Conservation (phyloP, 1,140 invertebrate genomes). For the Drosophila busckii region DNA sequence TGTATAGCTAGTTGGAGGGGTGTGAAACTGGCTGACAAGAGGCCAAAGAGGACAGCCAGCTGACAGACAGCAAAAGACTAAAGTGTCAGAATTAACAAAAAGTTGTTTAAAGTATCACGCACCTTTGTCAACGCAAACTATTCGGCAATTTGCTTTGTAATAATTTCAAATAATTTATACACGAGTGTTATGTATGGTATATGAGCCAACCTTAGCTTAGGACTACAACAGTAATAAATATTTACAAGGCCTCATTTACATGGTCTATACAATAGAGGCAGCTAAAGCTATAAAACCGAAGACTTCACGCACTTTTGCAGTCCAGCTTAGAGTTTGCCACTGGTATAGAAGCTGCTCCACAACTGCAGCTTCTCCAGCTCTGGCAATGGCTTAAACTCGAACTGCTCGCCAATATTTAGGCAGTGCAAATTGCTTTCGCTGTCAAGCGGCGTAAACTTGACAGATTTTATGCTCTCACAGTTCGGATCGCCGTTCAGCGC, state of each 20-base stretch:
- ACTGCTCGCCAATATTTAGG: slow-evolving; percentile 74
- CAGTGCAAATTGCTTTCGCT: slow-evolving; percentile 61
- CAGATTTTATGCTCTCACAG: slow-evolving; percentile 44
- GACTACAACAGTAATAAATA: slow-evolving; percentile 1
- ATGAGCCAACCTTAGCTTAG: too few relatives aligned
- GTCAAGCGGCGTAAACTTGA: slow-evolving; percentile 67
- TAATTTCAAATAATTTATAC: too few relatives aligned
- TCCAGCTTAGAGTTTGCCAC: slow-evolving; percentile 24
- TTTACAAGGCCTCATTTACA: slow-evolving; percentile 45
- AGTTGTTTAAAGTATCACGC: slow-evolving; percentile 5
- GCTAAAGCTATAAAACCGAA: slow-evolving; percentile 50
- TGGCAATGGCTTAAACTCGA: slow-evolving; percentile 71
- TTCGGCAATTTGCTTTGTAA: too few relatives aligned
- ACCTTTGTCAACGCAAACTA: too few relatives aligned
- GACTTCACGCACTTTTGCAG: neutral
- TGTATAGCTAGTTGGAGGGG: too few relatives aligned
- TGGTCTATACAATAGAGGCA: slow-evolving; percentile 12
- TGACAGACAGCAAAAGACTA: slow-evolving; percentile 23
- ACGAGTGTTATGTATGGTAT: too few relatives aligned
- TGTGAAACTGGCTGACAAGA: slow-evolving; percentile 21
- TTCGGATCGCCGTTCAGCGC: slow-evolving; percentile 77
- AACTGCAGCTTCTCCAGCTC: slow-evolving; percentile 76
- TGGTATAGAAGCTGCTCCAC: slow-evolving; percentile 78
- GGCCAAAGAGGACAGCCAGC: neutral
- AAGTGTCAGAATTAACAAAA: slow-evolving; percentile 31